These are phyloP conservation scores for Sylvilagus bachmani DNA, from an alignment of 2,113 vertebrate genomes.

Conservation along the genomic window DNA sequence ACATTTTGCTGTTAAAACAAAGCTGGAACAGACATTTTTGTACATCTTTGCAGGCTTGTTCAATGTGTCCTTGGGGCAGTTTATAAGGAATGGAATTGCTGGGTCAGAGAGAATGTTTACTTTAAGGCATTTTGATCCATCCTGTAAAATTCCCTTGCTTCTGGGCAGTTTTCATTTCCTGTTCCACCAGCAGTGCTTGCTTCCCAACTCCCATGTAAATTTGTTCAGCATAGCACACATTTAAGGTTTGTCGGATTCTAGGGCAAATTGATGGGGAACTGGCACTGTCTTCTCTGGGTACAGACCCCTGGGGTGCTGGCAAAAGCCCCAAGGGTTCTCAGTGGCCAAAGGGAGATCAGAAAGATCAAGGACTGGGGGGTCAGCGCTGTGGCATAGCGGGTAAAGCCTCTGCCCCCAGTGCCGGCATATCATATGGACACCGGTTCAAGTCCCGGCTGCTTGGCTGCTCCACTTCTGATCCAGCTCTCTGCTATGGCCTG, in stretches of 20 bases:
- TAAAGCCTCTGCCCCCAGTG: too few relatives aligned
- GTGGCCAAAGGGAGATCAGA: background rate
- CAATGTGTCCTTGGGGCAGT: conserved; percentile 25
- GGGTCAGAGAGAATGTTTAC: background rate
- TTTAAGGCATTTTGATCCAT: conserved; percentile 50
- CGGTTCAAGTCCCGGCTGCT: too few relatives aligned
- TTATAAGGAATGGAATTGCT: conserved; percentile 53
- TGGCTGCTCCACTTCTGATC: too few relatives aligned
- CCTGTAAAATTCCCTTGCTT: conserved; percentile 48
- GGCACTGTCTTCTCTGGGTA: background rate
- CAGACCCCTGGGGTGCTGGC: background rate
- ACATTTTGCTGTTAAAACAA: conserved; percentile 35
- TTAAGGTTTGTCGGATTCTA: background rate
- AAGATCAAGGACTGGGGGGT: background rate
- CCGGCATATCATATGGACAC: too few relatives aligned
- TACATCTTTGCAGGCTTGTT: conserved; percentile 3
- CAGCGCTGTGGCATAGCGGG: too few relatives aligned
- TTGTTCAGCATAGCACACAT: background rate
- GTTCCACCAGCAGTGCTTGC: background rate
- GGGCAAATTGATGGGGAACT: background rate
- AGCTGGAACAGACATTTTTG: conserved; percentile 22
- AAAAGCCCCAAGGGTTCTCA: background rate
- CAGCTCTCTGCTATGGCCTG: too few relatives aligned
- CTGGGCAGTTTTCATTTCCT: background rate
- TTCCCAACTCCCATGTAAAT: background rate